These are phyloP conservation scores for Cladopsammia gracilis DNA, from an alignment of 64 coral and sea anemone species.

Conservation along the genomic window DNA sequence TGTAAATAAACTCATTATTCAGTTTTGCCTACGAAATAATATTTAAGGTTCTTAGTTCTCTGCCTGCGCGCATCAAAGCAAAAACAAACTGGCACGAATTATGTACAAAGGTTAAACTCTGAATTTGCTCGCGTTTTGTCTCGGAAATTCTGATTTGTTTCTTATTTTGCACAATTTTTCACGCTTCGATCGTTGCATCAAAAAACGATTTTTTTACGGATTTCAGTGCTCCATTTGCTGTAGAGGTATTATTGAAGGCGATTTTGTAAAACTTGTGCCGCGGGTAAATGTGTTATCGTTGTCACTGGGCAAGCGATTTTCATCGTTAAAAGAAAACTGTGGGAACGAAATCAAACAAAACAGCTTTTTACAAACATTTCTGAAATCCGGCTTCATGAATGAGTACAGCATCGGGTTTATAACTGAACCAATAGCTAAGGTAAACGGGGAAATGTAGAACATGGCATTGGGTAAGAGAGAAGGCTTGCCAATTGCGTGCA, in stretches of 20 bases:
- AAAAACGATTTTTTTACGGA: too few relatives aligned
- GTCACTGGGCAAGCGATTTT: background rate
- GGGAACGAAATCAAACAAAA: background rate
- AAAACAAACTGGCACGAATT: too few relatives aligned
- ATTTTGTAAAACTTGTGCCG: background rate
- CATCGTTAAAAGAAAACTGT: background rate
- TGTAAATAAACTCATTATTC: too few relatives aligned
- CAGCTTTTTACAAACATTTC: background rate
- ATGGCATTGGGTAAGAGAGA: conserved; percentile 45
- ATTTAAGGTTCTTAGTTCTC: too few relatives aligned
- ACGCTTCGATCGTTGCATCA: too few relatives aligned
- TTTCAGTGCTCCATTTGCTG: background rate
- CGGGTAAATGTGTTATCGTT: background rate
- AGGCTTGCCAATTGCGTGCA: conserved; percentile 46
- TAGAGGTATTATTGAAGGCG: background rate
- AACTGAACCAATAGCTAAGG: conserved; percentile 64
- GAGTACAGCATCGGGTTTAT: conserved; percentile 80
- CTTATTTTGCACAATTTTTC: too few relatives aligned
- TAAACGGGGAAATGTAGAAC: conserved; percentile 36
- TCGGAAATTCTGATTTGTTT: too few relatives aligned
- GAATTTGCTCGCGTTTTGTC: too few relatives aligned
- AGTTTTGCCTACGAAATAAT: too few relatives aligned
- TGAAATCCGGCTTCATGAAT: conserved; percentile 77
- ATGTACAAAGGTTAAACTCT: too few relatives aligned
- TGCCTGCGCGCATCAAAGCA: too few relatives aligned